Conservation (phyloP, 2,797 vertebrate species). For the Pyrocephalus nanus region DNA sequence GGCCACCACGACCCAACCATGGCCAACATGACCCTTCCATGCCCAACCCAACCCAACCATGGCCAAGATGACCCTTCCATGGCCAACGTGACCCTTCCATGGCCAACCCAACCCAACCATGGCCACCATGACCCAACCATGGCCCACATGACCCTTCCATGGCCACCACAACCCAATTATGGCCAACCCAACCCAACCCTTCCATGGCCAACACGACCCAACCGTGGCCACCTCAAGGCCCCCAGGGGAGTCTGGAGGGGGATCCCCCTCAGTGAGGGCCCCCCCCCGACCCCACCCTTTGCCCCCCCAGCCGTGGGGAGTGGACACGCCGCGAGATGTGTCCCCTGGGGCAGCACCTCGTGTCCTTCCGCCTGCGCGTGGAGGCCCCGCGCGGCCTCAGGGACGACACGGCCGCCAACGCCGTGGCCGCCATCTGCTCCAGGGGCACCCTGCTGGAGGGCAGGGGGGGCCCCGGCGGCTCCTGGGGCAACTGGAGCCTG, state of each 20-base stretch:
- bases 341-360: accelerated
- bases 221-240: too few species aligned
- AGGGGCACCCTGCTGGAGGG: background rate
- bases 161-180: too few species aligned
- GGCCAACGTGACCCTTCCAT: background rate
- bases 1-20: too few species aligned
- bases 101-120: too few species aligned
- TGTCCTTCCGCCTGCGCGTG: background rate
- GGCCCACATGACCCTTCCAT: too few species aligned
- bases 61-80: too few species aligned
- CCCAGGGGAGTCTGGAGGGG: background rate
- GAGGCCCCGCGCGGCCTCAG: background rate
- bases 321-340: background rate
- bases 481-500: background rate
- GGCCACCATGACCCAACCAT: background rate
- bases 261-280: too few species aligned
- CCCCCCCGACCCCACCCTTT: too few species aligned
- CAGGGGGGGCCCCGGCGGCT: background rate
- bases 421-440: background rate
- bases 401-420: background rate
- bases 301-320: background rate
- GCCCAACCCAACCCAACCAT: too few species aligned
- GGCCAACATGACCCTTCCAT: too few species aligned
- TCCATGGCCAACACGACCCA: too few species aligned
- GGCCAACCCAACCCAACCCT: background rate